These are phyloP conservation scores for Cryptus viduatorius DNA, from an alignment of 2,888 invertebrate genomes.

Conservation along the genomic window DNA sequence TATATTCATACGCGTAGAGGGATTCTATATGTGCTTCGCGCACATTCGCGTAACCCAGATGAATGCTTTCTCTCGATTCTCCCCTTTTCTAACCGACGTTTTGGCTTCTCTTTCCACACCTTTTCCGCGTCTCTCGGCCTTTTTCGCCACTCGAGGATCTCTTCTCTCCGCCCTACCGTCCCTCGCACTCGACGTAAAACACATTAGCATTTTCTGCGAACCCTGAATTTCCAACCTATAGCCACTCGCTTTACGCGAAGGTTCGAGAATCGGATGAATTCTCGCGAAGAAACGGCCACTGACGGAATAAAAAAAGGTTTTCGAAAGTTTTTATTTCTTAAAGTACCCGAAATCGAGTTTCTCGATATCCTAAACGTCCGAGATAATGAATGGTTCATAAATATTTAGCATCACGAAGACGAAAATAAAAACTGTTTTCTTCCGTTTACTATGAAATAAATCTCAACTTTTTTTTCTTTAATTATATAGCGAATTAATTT, in stretches of 20 bases:
- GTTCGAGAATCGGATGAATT: conserved; percentile 11
- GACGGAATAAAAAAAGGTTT: conserved; percentile 37
- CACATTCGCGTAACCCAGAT: conserved; percentile 14
- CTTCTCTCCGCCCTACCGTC: conserved; percentile 35
- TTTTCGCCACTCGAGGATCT: conserved; percentile 56
- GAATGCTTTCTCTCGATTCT: conserved; percentile 20
- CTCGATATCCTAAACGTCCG: conserved; percentile 21
- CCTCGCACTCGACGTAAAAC: conserved; percentile 72
- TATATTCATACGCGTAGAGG: not conserved
- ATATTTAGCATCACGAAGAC: no score
- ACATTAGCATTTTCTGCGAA: conserved; percentile 75
- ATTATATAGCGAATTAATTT: no score
- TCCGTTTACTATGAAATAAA: no score
- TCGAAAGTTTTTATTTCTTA: conserved; percentile 16
- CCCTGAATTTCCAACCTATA: conserved; percentile 65
- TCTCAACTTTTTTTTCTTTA: no score
- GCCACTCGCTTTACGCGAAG: conserved; percentile 12
- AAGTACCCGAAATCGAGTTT: conserved; percentile 9
- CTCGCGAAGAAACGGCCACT: not conserved
- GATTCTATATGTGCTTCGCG: not conserved
- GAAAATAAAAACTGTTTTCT: no score
- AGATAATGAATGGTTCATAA: no score
- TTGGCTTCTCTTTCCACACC: conserved; percentile 43
- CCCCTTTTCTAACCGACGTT: conserved; percentile 5
- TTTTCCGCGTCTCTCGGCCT: conserved; percentile 50